Conservation (phyloP, 2,113 vertebrate genomes). For the Vireo altiloquus region DNA sequence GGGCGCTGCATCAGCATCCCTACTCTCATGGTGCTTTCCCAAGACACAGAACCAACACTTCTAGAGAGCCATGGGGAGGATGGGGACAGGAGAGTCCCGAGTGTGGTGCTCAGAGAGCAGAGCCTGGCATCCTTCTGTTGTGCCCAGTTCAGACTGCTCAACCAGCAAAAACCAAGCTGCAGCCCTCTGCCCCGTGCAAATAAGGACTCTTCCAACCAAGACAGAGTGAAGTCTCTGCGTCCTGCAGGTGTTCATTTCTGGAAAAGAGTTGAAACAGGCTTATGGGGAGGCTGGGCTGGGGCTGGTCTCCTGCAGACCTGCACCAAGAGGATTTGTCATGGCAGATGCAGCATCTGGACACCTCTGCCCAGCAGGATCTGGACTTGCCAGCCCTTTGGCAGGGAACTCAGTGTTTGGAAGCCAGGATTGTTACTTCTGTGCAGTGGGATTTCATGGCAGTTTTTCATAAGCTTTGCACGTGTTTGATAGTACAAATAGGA, state of each 20-base stretch:
- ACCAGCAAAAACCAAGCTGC: neutral
- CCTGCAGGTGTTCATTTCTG: neutral
- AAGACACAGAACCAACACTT: neutral
- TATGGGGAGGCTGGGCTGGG: neutral
- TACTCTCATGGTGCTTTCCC: neutral
- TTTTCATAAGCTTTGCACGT: constrained; percentile 36
- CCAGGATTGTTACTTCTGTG: constrained; percentile 33
- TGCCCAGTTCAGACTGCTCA: neutral
- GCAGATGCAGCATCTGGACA: neutral
- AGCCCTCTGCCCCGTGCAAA: neutral
- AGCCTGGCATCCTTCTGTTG: neutral
- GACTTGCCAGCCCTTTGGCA: constrained; percentile 4
- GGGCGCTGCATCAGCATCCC: neutral
- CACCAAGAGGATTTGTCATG: neutral
- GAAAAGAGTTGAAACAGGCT: neutral
- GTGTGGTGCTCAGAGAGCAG: neutral
- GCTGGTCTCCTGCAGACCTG: neutral
- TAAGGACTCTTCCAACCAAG: neutral
- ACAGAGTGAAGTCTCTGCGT: neutral
- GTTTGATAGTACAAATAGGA: neutral
- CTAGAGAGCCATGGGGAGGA: neutral
- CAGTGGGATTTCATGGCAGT: constrained; percentile 33
- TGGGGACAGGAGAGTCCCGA: neutral
- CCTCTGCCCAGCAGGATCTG: neutral
- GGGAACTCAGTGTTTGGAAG: neutral